Percentiles rank a stretch among this genome's conserved stretches.
These are phyloP conservation scores for Phortica okadai DNA, from an alignment of 2,888 invertebrate species.

Conservation along the genomic window DNA sequence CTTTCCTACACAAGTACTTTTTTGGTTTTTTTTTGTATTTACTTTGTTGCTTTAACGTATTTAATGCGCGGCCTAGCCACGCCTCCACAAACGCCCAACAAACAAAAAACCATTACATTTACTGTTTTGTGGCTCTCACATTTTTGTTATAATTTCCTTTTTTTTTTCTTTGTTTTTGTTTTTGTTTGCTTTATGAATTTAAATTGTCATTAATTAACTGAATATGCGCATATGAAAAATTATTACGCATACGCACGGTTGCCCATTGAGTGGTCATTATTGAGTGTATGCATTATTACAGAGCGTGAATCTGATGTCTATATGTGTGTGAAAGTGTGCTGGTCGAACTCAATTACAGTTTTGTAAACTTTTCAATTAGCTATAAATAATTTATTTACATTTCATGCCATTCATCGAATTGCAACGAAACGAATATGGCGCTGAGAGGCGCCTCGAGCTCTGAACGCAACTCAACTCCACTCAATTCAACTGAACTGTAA, in stretches of 20 bases:
- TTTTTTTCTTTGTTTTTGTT: constrained; percentile 58
- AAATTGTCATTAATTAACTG: constrained; percentile 73
- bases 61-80: constrained; percentile 39
- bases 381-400: constrained; percentile 70
- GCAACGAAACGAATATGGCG: constrained; percentile 4
- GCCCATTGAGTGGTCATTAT: constrained; percentile 11
- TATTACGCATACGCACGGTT: constrained; percentile 57
- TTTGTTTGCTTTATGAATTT: constrained; percentile 71
- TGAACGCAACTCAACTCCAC: constrained; percentile 23
- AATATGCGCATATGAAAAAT: constrained; percentile 42
- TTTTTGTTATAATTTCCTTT: constrained; percentile 52
- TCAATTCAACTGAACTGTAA: constrained; percentile 29
- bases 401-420: constrained; percentile 60
- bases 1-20: constrained; percentile 16
- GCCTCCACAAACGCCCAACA: neutral
- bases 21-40: neutral
- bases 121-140: constrained; percentile 5
- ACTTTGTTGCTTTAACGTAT: constrained; percentile 46
- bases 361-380: constrained; percentile 74
- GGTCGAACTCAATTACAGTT: constrained; percentile 70
- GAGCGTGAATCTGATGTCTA: constrained; percentile 52
- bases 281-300: neutral
- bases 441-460: constrained; percentile 31
- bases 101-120: neutral
- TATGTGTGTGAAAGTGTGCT: constrained; percentile 24